Conservation (phyloP, 2,888 invertebrate species). For the Bombyx huttoni region DNA sequence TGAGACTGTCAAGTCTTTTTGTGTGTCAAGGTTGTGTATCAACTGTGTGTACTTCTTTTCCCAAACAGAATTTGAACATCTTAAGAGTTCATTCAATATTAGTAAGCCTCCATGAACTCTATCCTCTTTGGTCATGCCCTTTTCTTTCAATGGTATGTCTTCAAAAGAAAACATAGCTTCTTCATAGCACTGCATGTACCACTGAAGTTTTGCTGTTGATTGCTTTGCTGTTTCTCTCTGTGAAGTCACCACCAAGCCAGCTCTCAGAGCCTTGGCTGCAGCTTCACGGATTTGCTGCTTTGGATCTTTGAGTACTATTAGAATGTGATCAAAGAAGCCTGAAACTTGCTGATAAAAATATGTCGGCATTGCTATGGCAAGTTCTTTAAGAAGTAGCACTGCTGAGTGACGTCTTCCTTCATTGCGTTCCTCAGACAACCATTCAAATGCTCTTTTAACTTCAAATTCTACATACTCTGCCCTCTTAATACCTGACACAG, state of each 20-base stretch:
- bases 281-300: constrained; percentile 93
- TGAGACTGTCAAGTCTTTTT: constrained; percentile 55
- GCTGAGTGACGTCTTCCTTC: constrained; percentile 95
- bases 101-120: constrained; percentile 93
- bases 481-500: constrained; percentile 92
- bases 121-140: constrained; percentile 88
- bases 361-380: constrained; percentile 96
- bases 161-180: constrained; percentile 88
- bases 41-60: constrained; percentile 84
- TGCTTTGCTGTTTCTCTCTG: constrained; percentile 97
- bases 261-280: constrained; percentile 92
- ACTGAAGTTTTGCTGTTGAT: constrained; percentile 87
- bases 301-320: constrained; percentile 90
- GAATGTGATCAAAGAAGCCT: constrained; percentile 93
- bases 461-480: constrained; percentile 99
- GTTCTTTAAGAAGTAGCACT: constrained; percentile 90
- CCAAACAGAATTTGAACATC: constrained; percentile 92
- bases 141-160: constrained; percentile 76
- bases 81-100: constrained; percentile 92
- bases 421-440: constrained; percentile 91
- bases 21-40: constrained; percentile 72
- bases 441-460: constrained; percentile 95
- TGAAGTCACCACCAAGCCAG: constrained; percentile 93
- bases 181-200: constrained; percentile 95
- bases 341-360: constrained; percentile 97